A percentile compares a stretch with the other conserved stretches of the same genome.
Conservation (phyloP, 2,888 invertebrate genomes). For the Phaedon cochleariae region DNA sequence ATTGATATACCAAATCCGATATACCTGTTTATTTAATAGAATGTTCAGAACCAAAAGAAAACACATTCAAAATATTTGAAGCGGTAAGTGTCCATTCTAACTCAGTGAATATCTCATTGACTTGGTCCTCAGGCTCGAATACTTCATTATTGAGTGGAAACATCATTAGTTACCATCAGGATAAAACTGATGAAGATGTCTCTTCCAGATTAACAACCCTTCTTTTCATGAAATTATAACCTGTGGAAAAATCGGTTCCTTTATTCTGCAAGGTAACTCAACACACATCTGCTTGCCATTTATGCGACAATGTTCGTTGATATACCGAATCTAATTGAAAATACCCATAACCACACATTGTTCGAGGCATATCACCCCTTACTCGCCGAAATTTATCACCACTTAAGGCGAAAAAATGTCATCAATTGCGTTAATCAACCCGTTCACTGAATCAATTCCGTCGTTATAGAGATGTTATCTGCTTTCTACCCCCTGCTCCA, state of each 20-base stretch:
- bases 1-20: too few relatives aligned
- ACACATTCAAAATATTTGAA: too few relatives aligned
- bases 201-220: too few relatives aligned
- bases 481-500: conserved; percentile 43
- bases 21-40: too few relatives aligned
- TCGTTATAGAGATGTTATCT: conserved; percentile 56
- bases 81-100: too few relatives aligned
- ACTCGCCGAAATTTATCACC: conserved; percentile 53
- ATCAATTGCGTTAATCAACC: conserved; percentile 56
- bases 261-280: conserved; percentile 25
- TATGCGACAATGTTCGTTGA: conserved; percentile 48
- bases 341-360: conserved; percentile 35
- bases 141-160: too few relatives aligned
- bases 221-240: neutral
- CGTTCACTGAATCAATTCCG: conserved; percentile 53
- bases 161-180: too few relatives aligned
- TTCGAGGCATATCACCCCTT: conserved; percentile 38
- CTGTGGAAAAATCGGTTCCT: conserved; percentile 16
- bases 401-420: conserved; percentile 53
- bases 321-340: conserved; percentile 37
- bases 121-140: too few relatives aligned
- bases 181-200: too few relatives aligned
- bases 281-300: conserved; percentile 42
- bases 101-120: too few relatives aligned
- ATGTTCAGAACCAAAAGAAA: too few relatives aligned